Conservation (phyloP, 2,888 invertebrate genomes). For the Thysanoteuthis rhombus region DNA sequence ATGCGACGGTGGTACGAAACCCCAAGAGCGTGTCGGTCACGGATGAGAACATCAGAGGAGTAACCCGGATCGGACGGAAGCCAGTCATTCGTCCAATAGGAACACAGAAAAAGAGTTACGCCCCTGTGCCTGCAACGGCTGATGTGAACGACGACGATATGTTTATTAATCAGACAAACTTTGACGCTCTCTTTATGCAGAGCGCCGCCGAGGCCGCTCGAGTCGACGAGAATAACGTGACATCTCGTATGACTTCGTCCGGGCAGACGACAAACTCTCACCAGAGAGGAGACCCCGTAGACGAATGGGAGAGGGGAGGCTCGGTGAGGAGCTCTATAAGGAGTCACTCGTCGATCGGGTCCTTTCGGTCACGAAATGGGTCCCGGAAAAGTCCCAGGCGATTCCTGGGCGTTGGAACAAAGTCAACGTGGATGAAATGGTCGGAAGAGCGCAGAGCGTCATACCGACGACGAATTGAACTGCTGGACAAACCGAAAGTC, state of each 20-base stretch:
- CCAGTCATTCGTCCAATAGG: conserved; percentile 20
- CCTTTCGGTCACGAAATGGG: conserved; percentile 50
- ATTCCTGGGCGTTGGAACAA: conserved; percentile 45
- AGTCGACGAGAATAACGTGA: conserved; percentile 21
- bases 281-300: conserved; percentile 33
- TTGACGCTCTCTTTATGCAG: conserved; percentile 34
- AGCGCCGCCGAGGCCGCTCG: conserved; percentile 25
- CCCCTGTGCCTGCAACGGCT: conserved; percentile 19
- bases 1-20: conserved; percentile 15
- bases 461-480: conserved; percentile 54
- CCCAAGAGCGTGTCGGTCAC: background rate
- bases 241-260: conserved; percentile 1
- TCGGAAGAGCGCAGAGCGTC: conserved; percentile 58
- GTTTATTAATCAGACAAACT: conserved; percentile 30
- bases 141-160: background rate
- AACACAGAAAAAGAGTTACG: conserved; percentile 1
- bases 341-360: conserved; percentile 44
- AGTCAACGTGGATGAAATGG: conserved; percentile 59
- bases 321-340: conserved; percentile 37
- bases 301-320: conserved; percentile 33
- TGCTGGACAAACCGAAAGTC: conserved; percentile 51
- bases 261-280: conserved; percentile 22
- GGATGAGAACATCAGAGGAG: conserved; percentile 28
- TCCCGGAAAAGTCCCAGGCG: conserved; percentile 38
- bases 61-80: conserved; percentile 21